phyloP scores from a whole-genome alignment of 2,797 vertebrate genomes.

The Trachops cirrhosus region DNA sequence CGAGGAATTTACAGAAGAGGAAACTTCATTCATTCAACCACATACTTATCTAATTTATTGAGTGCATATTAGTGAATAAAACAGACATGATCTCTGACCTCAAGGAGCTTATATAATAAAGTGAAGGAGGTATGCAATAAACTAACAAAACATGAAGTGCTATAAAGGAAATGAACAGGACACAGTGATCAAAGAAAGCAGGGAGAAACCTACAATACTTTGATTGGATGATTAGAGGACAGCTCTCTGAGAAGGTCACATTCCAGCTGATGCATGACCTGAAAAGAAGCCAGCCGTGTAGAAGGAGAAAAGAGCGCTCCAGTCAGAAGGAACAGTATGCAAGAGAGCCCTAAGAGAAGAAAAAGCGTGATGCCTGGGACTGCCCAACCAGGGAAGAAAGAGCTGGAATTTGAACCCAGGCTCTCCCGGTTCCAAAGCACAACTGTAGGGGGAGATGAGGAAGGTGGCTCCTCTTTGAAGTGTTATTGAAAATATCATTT shows the following conservation, averaged over 20 bases:
- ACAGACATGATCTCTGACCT: not conserved
- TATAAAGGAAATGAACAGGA: not conserved
- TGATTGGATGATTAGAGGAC: not conserved
- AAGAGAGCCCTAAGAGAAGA: not conserved
- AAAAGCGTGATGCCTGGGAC: not conserved
- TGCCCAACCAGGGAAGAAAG: not conserved
- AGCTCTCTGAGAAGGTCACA: not conserved
- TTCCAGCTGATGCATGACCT: not conserved
- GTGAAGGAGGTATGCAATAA: not conserved
- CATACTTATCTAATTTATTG: not conserved
- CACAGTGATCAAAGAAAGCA: not conserved
- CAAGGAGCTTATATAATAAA: not conserved
- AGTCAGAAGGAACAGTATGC: not conserved
- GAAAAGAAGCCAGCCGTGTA: not conserved
- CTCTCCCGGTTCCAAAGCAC: not conserved
- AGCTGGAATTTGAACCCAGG: not conserved
- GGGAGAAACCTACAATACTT: not conserved
- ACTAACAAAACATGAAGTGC: not conserved
- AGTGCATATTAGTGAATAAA: not conserved
- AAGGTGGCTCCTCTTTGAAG: not conserved
- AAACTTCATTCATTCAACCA: not conserved
- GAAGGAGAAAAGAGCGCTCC: not conserved
- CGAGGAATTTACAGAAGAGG: not conserved
- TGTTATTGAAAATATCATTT: not conserved
- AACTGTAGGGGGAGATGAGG: not conserved